A percentile compares a stretch with the other conserved stretches of the same genome.
These are phyloP conservation scores for Troides aeacus DNA, from an alignment of 2,888 invertebrate genomes.

Conservation along the genomic window DNA sequence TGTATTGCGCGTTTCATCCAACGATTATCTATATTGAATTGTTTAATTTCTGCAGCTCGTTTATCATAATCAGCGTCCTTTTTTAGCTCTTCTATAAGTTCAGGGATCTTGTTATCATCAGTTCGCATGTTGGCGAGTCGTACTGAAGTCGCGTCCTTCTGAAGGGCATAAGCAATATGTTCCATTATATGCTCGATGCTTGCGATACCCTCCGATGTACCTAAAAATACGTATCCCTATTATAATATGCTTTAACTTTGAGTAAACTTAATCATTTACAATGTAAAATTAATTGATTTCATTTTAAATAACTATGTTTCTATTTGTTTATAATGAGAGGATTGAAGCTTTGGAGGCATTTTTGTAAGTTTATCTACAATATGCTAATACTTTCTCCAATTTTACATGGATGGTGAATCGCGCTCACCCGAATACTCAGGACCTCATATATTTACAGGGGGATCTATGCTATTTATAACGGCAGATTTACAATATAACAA, in stretches of 20 bases:
- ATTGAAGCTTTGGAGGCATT: too few species aligned
- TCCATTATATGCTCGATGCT: constrained; percentile 84
- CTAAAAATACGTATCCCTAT: constrained; percentile 48
- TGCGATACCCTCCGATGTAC: constrained; percentile 80
- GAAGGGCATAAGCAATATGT: constrained; percentile 79
- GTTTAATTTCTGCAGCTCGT: constrained; percentile 69
- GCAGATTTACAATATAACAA: too few species aligned
- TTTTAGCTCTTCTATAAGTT: constrained; percentile 72
- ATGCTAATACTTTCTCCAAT: too few species aligned
- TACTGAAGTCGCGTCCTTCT: constrained; percentile 81
- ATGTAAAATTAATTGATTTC: too few species aligned
- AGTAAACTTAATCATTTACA: too few species aligned
- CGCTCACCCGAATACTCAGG: too few species aligned
- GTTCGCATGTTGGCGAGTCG: constrained; percentile 77
- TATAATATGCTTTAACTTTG: not conserved
- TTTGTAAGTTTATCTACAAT: too few species aligned
- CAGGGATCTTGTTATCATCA: constrained; percentile 64
- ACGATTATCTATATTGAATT: constrained; percentile 83
- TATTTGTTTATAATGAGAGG: too few species aligned
- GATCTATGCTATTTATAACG: too few species aligned
- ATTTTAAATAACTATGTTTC: too few species aligned
- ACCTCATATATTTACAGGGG: too few species aligned
- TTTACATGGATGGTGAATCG: too few species aligned
- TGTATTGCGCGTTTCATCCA: constrained; percentile 88
- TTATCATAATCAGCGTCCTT: constrained; percentile 73